Conservation (phyloP, 2,888 invertebrate species). For the Cynaeus angustus region DNA sequence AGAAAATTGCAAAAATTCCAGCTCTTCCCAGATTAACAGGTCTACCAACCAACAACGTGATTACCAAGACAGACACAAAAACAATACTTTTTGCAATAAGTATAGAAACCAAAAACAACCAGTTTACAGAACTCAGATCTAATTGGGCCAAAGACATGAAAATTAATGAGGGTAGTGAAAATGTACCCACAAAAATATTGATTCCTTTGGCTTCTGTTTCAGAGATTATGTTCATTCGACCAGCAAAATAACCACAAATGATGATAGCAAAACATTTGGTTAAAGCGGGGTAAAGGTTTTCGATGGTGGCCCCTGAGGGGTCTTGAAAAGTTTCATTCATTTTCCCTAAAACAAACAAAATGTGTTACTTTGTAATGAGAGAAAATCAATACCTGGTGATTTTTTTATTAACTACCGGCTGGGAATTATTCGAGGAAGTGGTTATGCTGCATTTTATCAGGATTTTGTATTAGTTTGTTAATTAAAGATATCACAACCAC, state of each 20-base stretch:
- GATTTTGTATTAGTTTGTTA: not conserved
- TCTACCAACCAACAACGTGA: constrained; percentile 86
- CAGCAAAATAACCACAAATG: constrained; percentile 92
- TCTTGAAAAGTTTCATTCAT: constrained; percentile 37
- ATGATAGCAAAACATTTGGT: constrained; percentile 94
- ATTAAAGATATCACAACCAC: constrained; percentile 20
- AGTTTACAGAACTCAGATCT: constrained; percentile 89
- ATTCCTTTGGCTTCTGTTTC: constrained; percentile 91
- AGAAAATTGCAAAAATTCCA: constrained; percentile 94
- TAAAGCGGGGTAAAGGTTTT: constrained; percentile 92
- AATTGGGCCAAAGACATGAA: constrained; percentile 91
- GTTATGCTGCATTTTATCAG: constrained; percentile 5
- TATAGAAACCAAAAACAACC: constrained; percentile 92
- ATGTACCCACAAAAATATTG: constrained; percentile 93
- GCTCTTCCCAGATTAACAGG: constrained; percentile 89
- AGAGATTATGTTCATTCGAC: constrained; percentile 86
- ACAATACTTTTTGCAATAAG: constrained; percentile 89
- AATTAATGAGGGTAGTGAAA: constrained; percentile 93
- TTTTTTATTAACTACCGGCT: not conserved
- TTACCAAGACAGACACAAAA: constrained; percentile 85
- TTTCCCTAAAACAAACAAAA: constrained; percentile 1
- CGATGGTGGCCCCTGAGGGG: constrained; percentile 72
- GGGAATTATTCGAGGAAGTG: constrained; percentile 10
- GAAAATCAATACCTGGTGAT: constrained; percentile 30
- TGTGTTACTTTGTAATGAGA: not conserved